Percentiles rank a stretch among this genome's conserved stretches.
Conservation (phyloP, 2,888 invertebrate genomes). For the Dyspetes luteomarginatus region DNA sequence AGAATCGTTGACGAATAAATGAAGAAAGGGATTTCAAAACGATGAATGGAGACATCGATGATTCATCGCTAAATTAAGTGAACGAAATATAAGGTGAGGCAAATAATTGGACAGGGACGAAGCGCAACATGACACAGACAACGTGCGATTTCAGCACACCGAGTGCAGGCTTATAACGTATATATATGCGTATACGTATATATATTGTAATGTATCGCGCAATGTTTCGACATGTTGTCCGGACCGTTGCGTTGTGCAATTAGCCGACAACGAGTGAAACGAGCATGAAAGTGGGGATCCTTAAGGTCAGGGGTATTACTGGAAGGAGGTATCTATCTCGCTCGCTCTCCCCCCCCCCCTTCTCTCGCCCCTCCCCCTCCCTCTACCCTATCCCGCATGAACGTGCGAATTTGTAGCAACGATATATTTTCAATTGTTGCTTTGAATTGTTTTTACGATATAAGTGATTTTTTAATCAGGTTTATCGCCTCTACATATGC, state of each 20-base stretch:
- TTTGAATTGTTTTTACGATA: no score
- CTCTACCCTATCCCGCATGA: slow-evolving; percentile 3
- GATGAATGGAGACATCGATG: slow-evolving; percentile 13
- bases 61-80: slow-evolving; percentile 25
- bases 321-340: slow-evolving; percentile 62
- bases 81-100: slow-evolving; percentile 18
- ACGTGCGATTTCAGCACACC: slow-evolving; percentile 56
- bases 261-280: slow-evolving; percentile 67
- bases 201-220: slow-evolving; percentile 25
- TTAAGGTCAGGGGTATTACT: slow-evolving; percentile 81
- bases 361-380: background rate
- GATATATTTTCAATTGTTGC: no score
- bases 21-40: background rate
- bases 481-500: background rate
- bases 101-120: slow-evolving; percentile 23
- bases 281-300: slow-evolving; percentile 65
- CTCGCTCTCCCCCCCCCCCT: slow-evolving; percentile 10
- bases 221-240: slow-evolving; percentile 79
- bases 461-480: no score
- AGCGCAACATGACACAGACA: slow-evolving; percentile 34
- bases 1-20: background rate
- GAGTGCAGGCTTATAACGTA: slow-evolving; percentile 25
- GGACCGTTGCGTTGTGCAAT: slow-evolving; percentile 77
- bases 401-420: slow-evolving; percentile 13
- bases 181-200: slow-evolving; percentile 31